Evolutionary conservation across 2,797 vertebrate species (phyloP).

Genomic region (Phalloptychus januarius): DNA sequence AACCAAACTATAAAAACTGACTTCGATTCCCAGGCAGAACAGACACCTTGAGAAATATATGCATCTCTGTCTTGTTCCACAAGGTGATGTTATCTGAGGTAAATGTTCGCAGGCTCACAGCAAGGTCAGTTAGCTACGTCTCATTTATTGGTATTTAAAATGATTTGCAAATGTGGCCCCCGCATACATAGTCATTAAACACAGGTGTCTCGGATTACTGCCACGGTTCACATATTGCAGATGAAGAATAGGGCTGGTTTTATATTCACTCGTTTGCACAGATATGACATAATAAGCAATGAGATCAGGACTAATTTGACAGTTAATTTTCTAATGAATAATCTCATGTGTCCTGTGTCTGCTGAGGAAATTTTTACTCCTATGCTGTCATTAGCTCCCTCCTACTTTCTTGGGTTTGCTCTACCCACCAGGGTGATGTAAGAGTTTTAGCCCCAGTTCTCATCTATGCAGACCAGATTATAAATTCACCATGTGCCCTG

Average conservation of each 20-base stretch:
- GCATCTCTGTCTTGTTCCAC: slow-evolving; percentile 28
- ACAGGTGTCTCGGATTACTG: slow-evolving; percentile 57
- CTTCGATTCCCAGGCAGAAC: slow-evolving; percentile 30
- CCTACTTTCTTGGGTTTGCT: background rate
- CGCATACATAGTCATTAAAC: slow-evolving; percentile 77
- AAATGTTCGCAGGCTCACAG: slow-evolving; percentile 59
- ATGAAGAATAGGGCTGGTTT: slow-evolving; percentile 52
- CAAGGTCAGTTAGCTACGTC: slow-evolving; percentile 67
- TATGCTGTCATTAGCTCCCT: background rate
- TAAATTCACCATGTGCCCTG: background rate
- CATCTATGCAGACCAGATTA: background rate
- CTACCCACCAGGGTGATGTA: background rate
- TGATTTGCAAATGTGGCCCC: slow-evolving; percentile 79
- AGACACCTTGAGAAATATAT: slow-evolving; percentile 33
- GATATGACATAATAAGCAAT: slow-evolving; percentile 79
- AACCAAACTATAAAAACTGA: slow-evolving; percentile 57
- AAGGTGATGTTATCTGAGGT: slow-evolving; percentile 65
- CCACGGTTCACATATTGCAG: slow-evolving; percentile 34
- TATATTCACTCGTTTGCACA: slow-evolving; percentile 56
- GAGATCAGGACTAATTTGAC: slow-evolving; percentile 73
- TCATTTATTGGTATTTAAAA: slow-evolving; percentile 78
- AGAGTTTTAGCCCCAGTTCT: background rate
- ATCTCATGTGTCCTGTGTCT: slow-evolving; percentile 20
- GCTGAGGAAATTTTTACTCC: slow-evolving; percentile 33
- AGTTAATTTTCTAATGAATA: slow-evolving; percentile 60